Evolutionary conservation across 2,113 vertebrate genomes (phyloP).

Genomic region (Microcebus jonahi): DNA sequence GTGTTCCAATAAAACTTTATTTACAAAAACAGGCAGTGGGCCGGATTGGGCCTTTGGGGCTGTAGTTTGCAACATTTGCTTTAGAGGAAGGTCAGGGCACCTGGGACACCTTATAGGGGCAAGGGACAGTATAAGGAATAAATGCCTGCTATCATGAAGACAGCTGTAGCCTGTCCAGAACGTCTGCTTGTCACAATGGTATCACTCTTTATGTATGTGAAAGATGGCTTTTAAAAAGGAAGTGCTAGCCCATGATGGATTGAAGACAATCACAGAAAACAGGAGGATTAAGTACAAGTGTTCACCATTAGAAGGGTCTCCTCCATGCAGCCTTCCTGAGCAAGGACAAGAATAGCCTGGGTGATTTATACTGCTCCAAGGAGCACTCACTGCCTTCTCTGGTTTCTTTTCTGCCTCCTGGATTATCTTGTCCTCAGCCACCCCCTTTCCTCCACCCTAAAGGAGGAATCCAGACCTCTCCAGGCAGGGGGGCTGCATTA

Average conservation of each 20-base stretch:
- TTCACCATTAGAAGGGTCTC: background rate
- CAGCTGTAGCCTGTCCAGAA: background rate
- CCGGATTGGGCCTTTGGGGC: background rate
- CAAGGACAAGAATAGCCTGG: background rate
- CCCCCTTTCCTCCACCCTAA: background rate
- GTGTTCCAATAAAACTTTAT: conserved; percentile 44
- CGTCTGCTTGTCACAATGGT: conserved; percentile 36
- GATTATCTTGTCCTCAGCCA: conserved; percentile 57
- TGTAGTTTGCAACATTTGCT: background rate
- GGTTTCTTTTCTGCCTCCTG: conserved; percentile 42
- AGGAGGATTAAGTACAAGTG: background rate
- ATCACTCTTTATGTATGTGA: background rate
- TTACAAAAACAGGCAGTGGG: background rate
- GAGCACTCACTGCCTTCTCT: conserved; percentile 39
- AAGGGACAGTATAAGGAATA: background rate
- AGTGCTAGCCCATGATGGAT: conserved; percentile 41
- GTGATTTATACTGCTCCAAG: conserved; percentile 65
- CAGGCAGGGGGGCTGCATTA: background rate
- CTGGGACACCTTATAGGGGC: fast-evolving
- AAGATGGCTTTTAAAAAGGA: conserved; percentile 45
- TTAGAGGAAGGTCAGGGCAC: background rate
- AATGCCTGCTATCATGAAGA: background rate
- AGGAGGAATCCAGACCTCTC: conserved; percentile 4
- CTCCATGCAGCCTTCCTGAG: background rate
- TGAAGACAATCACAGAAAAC: conserved; percentile 39